Conservation (phyloP, 2,888 invertebrate species). For the Melieria crassipennis region DNA sequence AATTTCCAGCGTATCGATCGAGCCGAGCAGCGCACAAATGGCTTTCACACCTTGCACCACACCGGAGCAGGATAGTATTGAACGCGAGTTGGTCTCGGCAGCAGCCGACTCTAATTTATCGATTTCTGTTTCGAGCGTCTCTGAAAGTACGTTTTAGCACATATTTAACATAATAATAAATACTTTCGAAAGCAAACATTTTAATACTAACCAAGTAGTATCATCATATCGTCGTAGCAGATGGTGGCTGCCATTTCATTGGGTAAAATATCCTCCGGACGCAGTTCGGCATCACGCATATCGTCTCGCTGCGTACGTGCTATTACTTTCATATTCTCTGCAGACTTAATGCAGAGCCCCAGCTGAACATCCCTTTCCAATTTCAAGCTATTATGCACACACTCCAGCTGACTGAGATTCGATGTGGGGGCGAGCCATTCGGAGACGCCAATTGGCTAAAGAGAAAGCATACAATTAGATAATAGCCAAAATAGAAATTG, state of each 20-base stretch:
- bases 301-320: slow-evolving; percentile 87
- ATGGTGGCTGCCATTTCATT: slow-evolving; percentile 78
- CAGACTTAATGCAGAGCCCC: slow-evolving; percentile 73
- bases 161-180: not conserved
- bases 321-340: slow-evolving; percentile 75
- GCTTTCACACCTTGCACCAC: slow-evolving; percentile 93
- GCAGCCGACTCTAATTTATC: slow-evolving; percentile 78
- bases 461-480: not conserved
- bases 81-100: slow-evolving; percentile 68
- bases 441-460: slow-evolving; percentile 75
- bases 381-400: slow-evolving; percentile 92
- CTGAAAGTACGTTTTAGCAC: slow-evolving; percentile 68
- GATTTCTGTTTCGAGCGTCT: slow-evolving; percentile 84
- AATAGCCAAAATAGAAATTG: slow-evolving; percentile 11
- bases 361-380: slow-evolving; percentile 87
- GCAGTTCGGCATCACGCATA: slow-evolving; percentile 77
- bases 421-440: slow-evolving; percentile 90
- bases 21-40: slow-evolving; percentile 87
- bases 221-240: slow-evolving; percentile 84
- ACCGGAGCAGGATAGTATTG: slow-evolving; percentile 73
- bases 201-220: slow-evolving; percentile 76
- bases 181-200: not conserved
- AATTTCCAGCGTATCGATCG: slow-evolving; percentile 88
- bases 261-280: slow-evolving; percentile 82
- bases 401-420: slow-evolving; percentile 88